Base-by-base conservation (phyloP, 2,888 invertebrate species). In the Slavum lentiscoides region DNA sequence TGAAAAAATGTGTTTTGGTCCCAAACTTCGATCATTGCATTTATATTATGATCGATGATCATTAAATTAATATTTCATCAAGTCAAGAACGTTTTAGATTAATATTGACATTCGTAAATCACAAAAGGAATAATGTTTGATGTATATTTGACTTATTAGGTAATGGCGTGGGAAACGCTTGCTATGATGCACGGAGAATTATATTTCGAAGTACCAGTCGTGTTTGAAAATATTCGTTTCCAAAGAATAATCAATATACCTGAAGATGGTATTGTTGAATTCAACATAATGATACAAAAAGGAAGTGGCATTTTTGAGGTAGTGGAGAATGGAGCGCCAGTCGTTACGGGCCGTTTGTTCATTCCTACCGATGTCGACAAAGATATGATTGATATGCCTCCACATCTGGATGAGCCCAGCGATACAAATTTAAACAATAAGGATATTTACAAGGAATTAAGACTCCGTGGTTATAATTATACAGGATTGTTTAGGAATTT, bases 171-270 rank as follows among this genome's bases (percentile, higher is more conserved):
- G 94, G 92, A 93, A 85, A 92, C 92, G 0, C 87, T 93, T n/a
- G 92, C 92, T 4, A 88, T 91, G 86, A 90, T 92, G 89, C 86
- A 87, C 43, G 92, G 91, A 80, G 90, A 91, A 66, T 87, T 91
- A 0, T 91, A 88, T 84, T 90, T 90, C 39, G 91, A 94, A 83
- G 89, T 94, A 37, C 90, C 94, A 0, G 92, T 97, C 0, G 90
- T 93, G 8, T 94, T 97, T 86, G 94, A 95, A 86, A 91, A 97
- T 86, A 90, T 96, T 15, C 90, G 91, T 66, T 95, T 97, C 86
- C 90, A 93, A 84, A 89, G 94, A 84, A 95, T 96, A 8, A 95
- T 95, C 0, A 91, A 92, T 84, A 89, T 97, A 81, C 90, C 92
- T 0, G 89, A 90, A 83, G 91, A 91, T 64, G 89, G 88, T 53